Base-by-base conservation (phyloP, 2,888 invertebrate species). In the Rosalia funebris region DNA sequence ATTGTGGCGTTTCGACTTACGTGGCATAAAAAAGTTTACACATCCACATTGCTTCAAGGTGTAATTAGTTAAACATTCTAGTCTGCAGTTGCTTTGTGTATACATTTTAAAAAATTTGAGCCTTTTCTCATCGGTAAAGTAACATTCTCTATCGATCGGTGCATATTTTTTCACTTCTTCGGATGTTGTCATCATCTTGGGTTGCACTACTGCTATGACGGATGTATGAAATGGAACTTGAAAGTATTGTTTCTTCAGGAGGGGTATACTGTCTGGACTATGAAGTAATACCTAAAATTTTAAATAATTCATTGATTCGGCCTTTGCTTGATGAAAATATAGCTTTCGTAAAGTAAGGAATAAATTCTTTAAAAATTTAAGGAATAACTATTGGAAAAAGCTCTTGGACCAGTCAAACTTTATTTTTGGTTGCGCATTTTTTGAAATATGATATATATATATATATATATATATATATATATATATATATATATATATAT, bases 171-270 rank as follows among this genome's bases (percentile, higher is more conserved):
- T 83, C 0, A 90, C 81, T 14, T 88, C 87, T 39, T 85, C 84
- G 0, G 89, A 88, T 0, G 90, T 90, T 1, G 87, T 88, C 79
- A 90, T 89, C 83, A 90, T 88, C 74, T 87, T 87, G 1, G 90
- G 90, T 71, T 87, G 86, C 3, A 90, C 86, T 0, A 87, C 87
- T 1, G 88, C 88, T 1, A 89, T 83, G 0, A 90, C 86, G 73
- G 88, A 88, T 73, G 88, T 87, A 47, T 87, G 85, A 57, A 89
- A 80, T n/a, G 90, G 89, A 20, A 88, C 84, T 47, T 89, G 83
- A 76, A 90, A 89, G 72, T 87, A 89, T 72, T 89, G 87, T 64
- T 88, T 87, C 0, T 87, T 86, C 7, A 88, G 83, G 47, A 86
- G 81, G 0, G 89, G 89, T 25, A 88, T 78, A 70, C 88, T 87